Conservation (phyloP, 2,888 invertebrate species). For the Aricia artaxerxes region DNA sequence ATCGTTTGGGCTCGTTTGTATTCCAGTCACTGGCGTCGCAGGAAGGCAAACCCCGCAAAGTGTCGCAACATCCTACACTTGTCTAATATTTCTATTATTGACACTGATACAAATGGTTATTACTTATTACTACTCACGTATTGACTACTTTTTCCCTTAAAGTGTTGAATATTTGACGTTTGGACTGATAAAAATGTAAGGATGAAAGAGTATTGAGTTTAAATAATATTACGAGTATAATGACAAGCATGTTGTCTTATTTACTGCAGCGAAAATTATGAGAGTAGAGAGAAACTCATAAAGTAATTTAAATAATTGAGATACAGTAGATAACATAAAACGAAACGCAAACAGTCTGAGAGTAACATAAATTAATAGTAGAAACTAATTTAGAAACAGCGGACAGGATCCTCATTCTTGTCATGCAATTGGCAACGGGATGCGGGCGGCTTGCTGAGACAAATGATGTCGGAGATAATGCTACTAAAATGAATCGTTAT, state of each 20-base stretch:
- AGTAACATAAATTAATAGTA: constrained; percentile 27
- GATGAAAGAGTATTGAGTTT: too few species aligned
- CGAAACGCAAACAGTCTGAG: neutral
- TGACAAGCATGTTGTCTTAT: neutral
- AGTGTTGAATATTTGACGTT: neutral
- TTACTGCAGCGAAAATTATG: neutral
- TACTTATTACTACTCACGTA: constrained; percentile 32
- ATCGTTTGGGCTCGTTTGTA: constrained; percentile 56
- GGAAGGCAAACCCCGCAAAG: constrained; percentile 72
- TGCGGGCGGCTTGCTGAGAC: constrained; percentile 48
- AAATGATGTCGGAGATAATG: constrained; percentile 44
- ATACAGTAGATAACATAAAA: neutral
- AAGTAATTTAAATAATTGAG: neutral
- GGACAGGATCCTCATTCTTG: constrained; percentile 31
- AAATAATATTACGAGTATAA: neutral
- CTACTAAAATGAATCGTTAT: constrained; percentile 17
- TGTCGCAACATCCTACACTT: constrained; percentile 67
- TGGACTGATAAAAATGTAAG: neutral
- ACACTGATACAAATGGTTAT: constrained; percentile 41
- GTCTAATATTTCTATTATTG: constrained; percentile 69
- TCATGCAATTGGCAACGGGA: constrained; percentile 43
- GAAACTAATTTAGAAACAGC: constrained; percentile 27
- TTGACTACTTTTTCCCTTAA: neutral
- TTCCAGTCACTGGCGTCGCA: constrained; percentile 57
- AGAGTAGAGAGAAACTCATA: neutral